Percentiles rank a stretch among this genome's conserved stretches.
Evolutionary conservation across 2,797 vertebrate genomes (phyloP).

Genomic region (Cottoperca gobio): DNA sequence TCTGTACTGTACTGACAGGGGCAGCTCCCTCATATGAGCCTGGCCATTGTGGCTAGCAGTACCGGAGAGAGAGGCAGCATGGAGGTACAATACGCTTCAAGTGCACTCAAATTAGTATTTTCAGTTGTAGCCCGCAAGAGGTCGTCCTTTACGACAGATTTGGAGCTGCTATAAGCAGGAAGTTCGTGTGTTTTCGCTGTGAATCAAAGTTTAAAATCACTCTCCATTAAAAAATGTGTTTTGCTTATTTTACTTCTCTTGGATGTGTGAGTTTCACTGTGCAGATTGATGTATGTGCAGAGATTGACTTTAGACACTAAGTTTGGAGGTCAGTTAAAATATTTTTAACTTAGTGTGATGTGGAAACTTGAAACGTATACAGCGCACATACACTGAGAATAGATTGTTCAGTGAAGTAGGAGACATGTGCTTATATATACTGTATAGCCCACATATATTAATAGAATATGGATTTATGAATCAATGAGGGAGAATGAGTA

Average conservation of each 20-base stretch:
- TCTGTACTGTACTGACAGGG: slow-evolving; percentile 40
- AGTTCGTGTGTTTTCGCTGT: background rate
- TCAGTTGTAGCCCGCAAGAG: slow-evolving; percentile 54
- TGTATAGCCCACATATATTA: too few relatives aligned
- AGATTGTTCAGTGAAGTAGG: background rate
- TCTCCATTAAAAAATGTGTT: background rate
- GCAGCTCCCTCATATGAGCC: slow-evolving; percentile 61
- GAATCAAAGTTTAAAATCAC: background rate
- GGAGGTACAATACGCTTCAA: slow-evolving; percentile 48
- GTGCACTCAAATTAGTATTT: slow-evolving; percentile 6
- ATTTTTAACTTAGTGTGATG: background rate
- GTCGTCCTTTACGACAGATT: slow-evolving; percentile 43
- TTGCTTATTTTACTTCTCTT: background rate
- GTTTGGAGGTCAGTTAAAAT: background rate
- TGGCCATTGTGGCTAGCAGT: slow-evolving; percentile 67
- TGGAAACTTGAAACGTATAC: background rate
- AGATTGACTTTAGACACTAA: background rate
- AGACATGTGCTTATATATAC: too few relatives aligned
- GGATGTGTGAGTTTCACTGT: background rate
- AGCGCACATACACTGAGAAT: background rate
- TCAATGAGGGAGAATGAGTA: background rate
- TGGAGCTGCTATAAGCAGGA: background rate
- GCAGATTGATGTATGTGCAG: background rate
- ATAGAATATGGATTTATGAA: background rate
- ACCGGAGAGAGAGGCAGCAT: slow-evolving; percentile 62